Evolutionary conservation across 2,113 vertebrate species (phyloP).

Genomic region (Scatophagus argus): DNA sequence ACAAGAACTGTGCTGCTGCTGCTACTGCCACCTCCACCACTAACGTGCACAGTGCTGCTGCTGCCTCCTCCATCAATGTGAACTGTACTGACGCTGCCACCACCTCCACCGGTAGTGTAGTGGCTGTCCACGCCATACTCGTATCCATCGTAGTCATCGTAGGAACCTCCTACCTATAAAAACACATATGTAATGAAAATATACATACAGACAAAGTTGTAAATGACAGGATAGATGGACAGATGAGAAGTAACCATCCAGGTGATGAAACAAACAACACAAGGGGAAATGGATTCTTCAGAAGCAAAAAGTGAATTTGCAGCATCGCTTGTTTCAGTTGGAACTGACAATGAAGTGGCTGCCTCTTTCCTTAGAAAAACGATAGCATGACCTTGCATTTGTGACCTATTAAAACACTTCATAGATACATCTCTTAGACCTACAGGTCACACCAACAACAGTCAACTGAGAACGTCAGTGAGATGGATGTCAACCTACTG

Average conservation of each 20-base stretch:
- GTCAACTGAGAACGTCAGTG: neutral
- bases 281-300: neutral
- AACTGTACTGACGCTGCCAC: constrained; percentile 30
- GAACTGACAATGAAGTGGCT: neutral
- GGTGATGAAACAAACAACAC: neutral
- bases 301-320: neutral
- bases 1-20: constrained; percentile 28
- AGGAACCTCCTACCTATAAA: constrained; percentile 59
- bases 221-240: neutral
- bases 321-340: neutral
- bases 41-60: constrained; percentile 9
- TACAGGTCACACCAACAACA: neutral
- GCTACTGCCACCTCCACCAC: constrained; percentile 16
- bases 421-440: neutral
- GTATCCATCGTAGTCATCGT: constrained; percentile 72
- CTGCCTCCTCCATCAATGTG: constrained; percentile 25
- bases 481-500: constrained; percentile 54
- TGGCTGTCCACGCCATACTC: constrained; percentile 68
- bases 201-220: neutral
- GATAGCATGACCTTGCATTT: neutral
- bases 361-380: neutral
- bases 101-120: constrained; percentile 52
- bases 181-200: neutral
- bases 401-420: no score
- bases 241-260: neutral